These are phyloP conservation scores for Noturus placidus DNA, from an alignment of 2,113 vertebrate species.

Conservation along the genomic window DNA sequence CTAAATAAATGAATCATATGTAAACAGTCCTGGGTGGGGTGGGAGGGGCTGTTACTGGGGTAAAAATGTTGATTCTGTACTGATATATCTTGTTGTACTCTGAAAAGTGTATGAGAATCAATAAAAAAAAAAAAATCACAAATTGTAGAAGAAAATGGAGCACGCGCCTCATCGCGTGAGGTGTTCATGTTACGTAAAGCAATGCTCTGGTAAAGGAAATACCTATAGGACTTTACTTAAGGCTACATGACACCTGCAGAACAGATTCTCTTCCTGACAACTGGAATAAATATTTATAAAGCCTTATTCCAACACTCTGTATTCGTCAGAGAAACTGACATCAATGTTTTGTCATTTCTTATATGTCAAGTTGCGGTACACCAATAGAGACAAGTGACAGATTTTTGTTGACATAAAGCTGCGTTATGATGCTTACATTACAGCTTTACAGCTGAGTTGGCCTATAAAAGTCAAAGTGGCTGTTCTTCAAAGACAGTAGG, in stretches of 20 bases:
- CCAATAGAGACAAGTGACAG: not conserved
- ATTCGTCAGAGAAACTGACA: not conserved
- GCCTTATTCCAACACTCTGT: not conserved
- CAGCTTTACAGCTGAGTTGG: not conserved
- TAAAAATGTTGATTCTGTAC: too few relatives aligned
- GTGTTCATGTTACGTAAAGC: not conserved
- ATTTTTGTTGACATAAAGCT: not conserved
- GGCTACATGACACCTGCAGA: not conserved
- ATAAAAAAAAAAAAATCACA: too few relatives aligned
- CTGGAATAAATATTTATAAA: not conserved
- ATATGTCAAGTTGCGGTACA: not conserved
- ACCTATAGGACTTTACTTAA: not conserved
- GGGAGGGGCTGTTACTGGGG: too few relatives aligned
- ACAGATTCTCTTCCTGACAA: not conserved
- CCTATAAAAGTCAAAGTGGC: constrained; percentile 31
- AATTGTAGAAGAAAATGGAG: constrained; percentile 30
- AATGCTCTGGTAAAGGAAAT: not conserved
- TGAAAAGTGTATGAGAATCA: too few relatives aligned
- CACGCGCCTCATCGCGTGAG: constrained; percentile 24
- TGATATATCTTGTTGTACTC: too few relatives aligned
- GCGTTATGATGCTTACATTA: not conserved
- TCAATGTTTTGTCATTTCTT: not conserved
- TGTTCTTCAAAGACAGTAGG: constrained; percentile 6
- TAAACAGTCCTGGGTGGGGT: too few relatives aligned
- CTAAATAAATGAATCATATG: too few relatives aligned